A percentile compares a stretch with the other conserved stretches of the same genome.
Conservation (phyloP, 92 coral and sea anemone genomes). For the Blastomussa wellsi region DNA sequence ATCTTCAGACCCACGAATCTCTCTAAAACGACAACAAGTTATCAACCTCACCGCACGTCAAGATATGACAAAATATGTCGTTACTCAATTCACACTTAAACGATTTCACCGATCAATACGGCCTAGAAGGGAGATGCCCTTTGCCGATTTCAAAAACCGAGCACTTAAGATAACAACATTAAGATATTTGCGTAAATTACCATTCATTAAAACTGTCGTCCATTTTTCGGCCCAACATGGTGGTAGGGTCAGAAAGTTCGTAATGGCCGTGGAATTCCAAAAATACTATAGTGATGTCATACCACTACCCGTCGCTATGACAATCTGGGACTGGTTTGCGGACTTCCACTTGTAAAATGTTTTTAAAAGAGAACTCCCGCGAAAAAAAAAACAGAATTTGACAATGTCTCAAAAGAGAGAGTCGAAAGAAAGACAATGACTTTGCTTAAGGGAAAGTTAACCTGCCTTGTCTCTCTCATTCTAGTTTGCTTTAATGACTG, state of each 20-base stretch:
- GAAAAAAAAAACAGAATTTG: background rate
- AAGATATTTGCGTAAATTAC: constrained; percentile 23
- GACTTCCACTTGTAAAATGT: background rate
- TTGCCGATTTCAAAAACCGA: background rate
- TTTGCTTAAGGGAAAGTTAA: no score
- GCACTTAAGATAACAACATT: background rate
- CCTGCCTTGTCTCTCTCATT: background rate
- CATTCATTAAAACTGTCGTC: constrained; percentile 40
- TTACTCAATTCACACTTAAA: constrained; percentile 16
- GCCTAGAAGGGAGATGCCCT: background rate
- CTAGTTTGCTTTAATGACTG: background rate
- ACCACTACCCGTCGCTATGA: constrained; percentile 58
- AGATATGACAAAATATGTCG: constrained; percentile 39
- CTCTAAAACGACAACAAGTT: constrained; percentile 8
- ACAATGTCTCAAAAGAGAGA: background rate
- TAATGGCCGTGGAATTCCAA: constrained; percentile 59
- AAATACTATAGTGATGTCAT: constrained; percentile 74
- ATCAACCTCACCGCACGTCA: background rate
- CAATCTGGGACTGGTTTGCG: constrained; percentile 37
- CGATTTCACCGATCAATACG: background rate
- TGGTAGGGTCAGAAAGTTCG: constrained; percentile 37
- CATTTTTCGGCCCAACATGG: constrained; percentile 30
- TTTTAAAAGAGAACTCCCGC: background rate
- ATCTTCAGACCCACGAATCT: constrained; percentile 5
- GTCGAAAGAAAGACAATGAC: no score